Evolutionary conservation across 2,888 invertebrate genomes (phyloP), one percentile per base, ranked within the genome.

Genomic region (Acrobasis suavella): DNA sequence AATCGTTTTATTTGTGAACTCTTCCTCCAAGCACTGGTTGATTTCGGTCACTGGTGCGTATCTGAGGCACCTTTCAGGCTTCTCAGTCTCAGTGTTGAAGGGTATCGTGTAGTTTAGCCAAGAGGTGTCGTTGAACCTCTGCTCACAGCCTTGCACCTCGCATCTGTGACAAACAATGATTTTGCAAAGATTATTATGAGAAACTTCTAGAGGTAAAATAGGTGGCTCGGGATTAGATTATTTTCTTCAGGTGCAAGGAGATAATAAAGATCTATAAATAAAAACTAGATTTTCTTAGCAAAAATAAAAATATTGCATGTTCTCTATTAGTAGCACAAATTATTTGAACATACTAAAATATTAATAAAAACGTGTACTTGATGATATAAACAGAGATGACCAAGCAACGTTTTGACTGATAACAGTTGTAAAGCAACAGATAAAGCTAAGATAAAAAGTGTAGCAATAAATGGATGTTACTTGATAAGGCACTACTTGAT

Each of bases 51-150:
- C 17, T 1, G 75, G 82, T 1, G 72, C 76, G 66, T 81, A 91
- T 73, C 80, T 77, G 8, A 39, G 42, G 67, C 91, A 91, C 1
- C 77, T 71, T 6, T 83, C 80, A 0, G 70, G 78, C 16, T 73
- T 73, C 7, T 73, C 63, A 7, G 69, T 78, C 10, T 83, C 73
- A 0, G 62, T 38, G 69, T 89, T 75, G 1, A 65, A 76, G 0
- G 92, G 92, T 67, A 91, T 85, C 0, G 91, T 83, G 68, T 85
- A 83, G 9, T 83, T 64, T 1, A 85, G 66, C 92, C 92, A 92
- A 1, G 91, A 91, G 0, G 91, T 89, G 67, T 91, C 88, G 71
- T 89, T 91, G 76, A 86, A 86, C 50, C 81, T 81, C 17, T 83
- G 80, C 65, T 92, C 91, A 64, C 91, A 91, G 38, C 86, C 91